Percentiles rank a stretch among this genome's conserved stretches.
phyloP scores from a whole-genome alignment of 2,113 vertebrate genomes.

The Bombycilla garrulus region DNA sequence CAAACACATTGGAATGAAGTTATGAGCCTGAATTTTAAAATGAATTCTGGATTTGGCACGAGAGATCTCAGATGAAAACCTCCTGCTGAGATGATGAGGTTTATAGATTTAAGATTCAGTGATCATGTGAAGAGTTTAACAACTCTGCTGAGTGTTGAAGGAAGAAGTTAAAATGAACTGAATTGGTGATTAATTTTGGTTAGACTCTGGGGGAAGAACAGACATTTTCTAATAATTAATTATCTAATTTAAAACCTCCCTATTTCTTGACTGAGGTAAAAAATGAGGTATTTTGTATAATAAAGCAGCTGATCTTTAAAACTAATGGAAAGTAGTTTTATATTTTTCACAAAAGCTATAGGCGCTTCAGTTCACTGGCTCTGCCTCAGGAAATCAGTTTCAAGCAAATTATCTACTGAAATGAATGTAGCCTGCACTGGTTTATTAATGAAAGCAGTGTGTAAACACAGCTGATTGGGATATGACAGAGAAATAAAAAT shows the following conservation, averaged over 20 bases:
- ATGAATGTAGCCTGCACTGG: background rate
- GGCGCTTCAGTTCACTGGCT: background rate
- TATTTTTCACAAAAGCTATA: constrained; percentile 12
- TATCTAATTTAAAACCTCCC: constrained; percentile 45
- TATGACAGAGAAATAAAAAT: background rate
- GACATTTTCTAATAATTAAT: constrained; percentile 63
- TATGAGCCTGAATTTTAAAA: constrained; percentile 17
- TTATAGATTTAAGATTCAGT: constrained; percentile 49
- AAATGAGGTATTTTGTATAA: constrained; percentile 47
- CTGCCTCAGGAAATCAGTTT: constrained; percentile 19
- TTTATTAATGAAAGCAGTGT: constrained; percentile 8
- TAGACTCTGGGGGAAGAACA: background rate
- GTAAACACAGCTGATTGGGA: constrained; percentile 1
- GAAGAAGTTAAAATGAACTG: constrained; percentile 59
- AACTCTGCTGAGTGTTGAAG: constrained; percentile 40
- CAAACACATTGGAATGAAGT: background rate
- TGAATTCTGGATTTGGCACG: background rate
- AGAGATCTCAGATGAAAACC: constrained; percentile 23
- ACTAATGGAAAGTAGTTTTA: constrained; percentile 19
- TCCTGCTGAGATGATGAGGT: constrained; percentile 27
- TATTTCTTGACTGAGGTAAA: constrained; percentile 35
- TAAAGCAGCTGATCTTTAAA: constrained; percentile 56
- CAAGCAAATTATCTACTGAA: constrained; percentile 13
- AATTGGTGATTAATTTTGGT: constrained; percentile 54
- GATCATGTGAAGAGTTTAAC: constrained; percentile 48